Evolutionary conservation across 2,797 vertebrate genomes (phyloP).

Genomic region (Aplochiton taeniatus): DNA sequence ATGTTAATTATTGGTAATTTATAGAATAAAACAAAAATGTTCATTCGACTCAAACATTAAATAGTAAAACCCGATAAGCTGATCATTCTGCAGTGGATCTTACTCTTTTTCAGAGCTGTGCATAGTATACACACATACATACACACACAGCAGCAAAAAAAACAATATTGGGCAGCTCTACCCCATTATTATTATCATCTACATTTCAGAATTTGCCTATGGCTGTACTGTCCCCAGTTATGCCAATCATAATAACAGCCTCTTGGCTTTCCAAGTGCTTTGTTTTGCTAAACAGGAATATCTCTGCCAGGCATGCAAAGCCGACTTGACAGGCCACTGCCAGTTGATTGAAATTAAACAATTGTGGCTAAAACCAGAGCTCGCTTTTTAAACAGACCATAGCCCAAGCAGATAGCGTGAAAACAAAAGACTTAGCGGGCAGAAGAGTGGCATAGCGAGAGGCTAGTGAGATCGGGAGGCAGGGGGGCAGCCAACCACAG

Average conservation of each 20-base stretch:
- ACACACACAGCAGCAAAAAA: background rate
- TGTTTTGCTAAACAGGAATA: conserved; percentile 67
- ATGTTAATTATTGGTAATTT: too few relatives aligned
- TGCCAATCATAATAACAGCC: conserved; percentile 63
- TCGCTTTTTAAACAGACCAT: conserved; percentile 24
- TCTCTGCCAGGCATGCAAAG: conserved; percentile 54
- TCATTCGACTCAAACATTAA: too few relatives aligned
- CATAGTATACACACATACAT: background rate
- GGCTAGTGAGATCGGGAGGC: conserved; percentile 15
- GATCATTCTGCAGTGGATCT: too few relatives aligned
- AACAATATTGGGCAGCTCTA: background rate
- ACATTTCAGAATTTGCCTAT: conserved; percentile 51
- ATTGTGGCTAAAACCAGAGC: conserved; percentile 45
- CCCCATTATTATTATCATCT: background rate
- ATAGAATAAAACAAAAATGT: too few relatives aligned
- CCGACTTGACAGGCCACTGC: conserved; percentile 55
- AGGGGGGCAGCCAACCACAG: conserved; percentile 34
- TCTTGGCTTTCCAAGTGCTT: conserved; percentile 55
- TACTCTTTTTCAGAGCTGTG: too few relatives aligned
- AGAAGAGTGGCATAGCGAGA: conserved; percentile 29
- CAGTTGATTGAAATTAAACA: conserved; percentile 61
- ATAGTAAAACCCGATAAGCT: too few relatives aligned
- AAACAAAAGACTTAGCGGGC: conserved; percentile 42
- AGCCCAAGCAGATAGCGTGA: conserved; percentile 30
- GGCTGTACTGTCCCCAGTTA: conserved; percentile 46